Conservation (phyloP, 1,140 invertebrate species). For the Drosophila guanche region DNA sequence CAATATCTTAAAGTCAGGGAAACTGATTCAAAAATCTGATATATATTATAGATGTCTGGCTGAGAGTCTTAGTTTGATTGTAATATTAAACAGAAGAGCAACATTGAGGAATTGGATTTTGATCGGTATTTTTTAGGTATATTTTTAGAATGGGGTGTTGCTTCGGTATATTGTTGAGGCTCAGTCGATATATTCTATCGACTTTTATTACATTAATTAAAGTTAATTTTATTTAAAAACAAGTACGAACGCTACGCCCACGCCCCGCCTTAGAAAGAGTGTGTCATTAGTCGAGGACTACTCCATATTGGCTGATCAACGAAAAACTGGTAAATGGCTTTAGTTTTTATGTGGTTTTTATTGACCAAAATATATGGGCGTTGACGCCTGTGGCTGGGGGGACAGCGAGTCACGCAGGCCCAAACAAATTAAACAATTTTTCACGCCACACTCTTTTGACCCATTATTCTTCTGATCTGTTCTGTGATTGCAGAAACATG, state of each 20-base stretch:
- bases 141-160: too few species aligned
- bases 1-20: too few species aligned
- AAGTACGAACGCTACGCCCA: constrained; percentile 12
- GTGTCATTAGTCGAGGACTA: too few species aligned
- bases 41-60: too few species aligned
- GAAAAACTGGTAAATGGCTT: neutral
- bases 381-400: constrained; percentile 7
- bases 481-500: constrained; percentile 84
- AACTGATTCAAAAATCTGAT: too few species aligned
- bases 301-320: neutral
- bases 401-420: constrained; percentile 1
- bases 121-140: too few species aligned
- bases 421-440: neutral
- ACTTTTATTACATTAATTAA: constrained; percentile 10
- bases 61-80: too few species aligned
- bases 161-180: too few species aligned
- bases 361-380: constrained; percentile 39
- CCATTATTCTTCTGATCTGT: neutral
- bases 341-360: neutral
- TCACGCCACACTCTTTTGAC: too few species aligned
- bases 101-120: too few species aligned
- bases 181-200: too few species aligned
- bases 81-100: too few species aligned
- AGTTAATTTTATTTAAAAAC: constrained; percentile 23
- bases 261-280: constrained; percentile 2